These are phyloP conservation scores for Rhynchotus rufescens DNA, from an alignment of 2,797 vertebrate genomes.

Conservation along the genomic window DNA sequence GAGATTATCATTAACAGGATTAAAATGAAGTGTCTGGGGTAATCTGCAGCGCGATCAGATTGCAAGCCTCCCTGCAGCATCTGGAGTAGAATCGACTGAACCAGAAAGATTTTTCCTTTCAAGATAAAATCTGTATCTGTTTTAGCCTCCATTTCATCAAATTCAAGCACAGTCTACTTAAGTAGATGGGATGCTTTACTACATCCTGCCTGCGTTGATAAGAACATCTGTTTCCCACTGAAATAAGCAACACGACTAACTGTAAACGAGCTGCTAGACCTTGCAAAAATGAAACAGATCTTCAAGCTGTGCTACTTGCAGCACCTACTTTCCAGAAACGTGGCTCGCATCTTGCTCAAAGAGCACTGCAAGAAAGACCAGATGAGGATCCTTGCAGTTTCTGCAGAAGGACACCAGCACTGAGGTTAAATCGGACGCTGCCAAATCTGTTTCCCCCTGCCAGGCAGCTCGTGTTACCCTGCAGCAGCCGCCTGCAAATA, in stretches of 20 bases:
- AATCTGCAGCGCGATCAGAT: background rate
- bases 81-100: background rate
- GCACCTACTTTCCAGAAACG: background rate
- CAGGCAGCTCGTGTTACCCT: background rate
- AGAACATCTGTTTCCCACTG: background rate
- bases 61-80: background rate
- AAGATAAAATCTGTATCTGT: background rate
- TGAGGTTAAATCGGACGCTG: background rate
- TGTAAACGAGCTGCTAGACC: rapidly evolving
- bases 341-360: background rate
- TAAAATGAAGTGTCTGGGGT: background rate
- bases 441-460: background rate
- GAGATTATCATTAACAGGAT: background rate
- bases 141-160: background rate
- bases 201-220: background rate
- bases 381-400: background rate
- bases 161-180: background rate
- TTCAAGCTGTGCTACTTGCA: background rate
- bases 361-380: background rate
- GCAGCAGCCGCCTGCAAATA: background rate
- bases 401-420: background rate
- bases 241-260: background rate
- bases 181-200: background rate
- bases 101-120: background rate
- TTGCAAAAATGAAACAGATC: background rate